phyloP scores from a whole-genome alignment of 2,113 vertebrate genomes.

The Cynopterus brachyotis region DNA sequence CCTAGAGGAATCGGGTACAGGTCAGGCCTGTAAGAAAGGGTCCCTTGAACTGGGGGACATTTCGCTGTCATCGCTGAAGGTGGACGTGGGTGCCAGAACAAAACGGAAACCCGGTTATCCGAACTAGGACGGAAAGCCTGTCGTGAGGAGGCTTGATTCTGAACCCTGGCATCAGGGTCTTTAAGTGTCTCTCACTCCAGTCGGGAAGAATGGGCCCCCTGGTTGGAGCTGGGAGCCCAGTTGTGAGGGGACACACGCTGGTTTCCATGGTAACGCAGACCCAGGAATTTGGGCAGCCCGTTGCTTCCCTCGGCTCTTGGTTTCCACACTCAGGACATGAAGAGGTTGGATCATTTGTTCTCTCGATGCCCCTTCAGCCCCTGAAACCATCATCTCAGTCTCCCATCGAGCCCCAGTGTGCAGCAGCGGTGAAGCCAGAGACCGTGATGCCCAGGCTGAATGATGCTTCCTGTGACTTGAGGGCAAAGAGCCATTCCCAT shows the following conservation, averaged over 20 bases:
- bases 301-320: too few species aligned
- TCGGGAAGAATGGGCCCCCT: background rate
- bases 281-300: rapidly evolving
- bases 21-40: background rate
- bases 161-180: background rate
- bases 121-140: background rate
- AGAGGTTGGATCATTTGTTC: background rate
- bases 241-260: rapidly evolving
- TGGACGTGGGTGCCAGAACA: background rate
- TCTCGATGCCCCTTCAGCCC: background rate
- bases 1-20: background rate
- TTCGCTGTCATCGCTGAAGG: background rate
- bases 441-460: background rate
- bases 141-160: too few species aligned
- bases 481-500: background rate
- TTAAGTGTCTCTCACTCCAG: background rate
- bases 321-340: background rate
- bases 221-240: background rate
- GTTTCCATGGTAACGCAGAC: background rate
- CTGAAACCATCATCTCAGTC: background rate
- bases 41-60: background rate
- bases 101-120: background rate
- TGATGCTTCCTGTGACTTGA: background rate
- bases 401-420: rapidly evolving
- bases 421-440: background rate